Evolutionary conservation across 1,140 invertebrate genomes (phyloP).

Genomic region (Eupeodes corollae): DNA sequence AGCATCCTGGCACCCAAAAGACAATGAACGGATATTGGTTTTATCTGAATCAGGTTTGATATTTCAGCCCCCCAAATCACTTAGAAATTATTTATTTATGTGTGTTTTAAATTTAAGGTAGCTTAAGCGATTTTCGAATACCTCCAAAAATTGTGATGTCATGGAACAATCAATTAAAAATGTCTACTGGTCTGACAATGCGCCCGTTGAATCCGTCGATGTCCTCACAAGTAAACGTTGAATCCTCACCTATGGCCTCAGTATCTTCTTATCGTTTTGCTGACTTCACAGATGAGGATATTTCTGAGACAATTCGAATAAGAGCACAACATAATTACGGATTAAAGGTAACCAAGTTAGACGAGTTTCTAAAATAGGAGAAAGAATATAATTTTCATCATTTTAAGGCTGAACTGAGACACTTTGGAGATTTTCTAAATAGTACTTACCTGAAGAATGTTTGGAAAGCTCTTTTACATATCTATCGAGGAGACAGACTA

Average conservation of each 20-base stretch:
- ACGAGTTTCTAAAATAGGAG: too few relatives aligned
- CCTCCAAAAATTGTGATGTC: background rate
- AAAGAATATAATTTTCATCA: background rate
- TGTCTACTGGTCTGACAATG: background rate
- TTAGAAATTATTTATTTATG: too few relatives aligned
- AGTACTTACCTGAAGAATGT: too few relatives aligned
- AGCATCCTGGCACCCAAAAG: slow-evolving; percentile 29
- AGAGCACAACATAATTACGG: slow-evolving; percentile 68
- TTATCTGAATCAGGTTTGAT: slow-evolving; percentile 13
- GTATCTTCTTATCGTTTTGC: too few relatives aligned
- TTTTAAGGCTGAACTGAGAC: background rate
- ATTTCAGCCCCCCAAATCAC: too few relatives aligned
- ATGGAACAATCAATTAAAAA: slow-evolving; percentile 4
- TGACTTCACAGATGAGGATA: slow-evolving; percentile 42
- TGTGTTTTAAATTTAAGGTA: background rate
- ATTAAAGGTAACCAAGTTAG: slow-evolving; percentile 46
- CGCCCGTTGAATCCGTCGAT: too few relatives aligned
- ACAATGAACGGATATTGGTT: slow-evolving; percentile 25
- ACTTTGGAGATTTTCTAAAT: too few relatives aligned
- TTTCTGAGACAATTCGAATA: slow-evolving; percentile 58
- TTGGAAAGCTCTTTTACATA: background rate
- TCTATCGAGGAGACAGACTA: slow-evolving; percentile 23
- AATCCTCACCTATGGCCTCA: too few relatives aligned
- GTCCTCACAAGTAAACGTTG: too few relatives aligned
- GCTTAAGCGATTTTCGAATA: slow-evolving; percentile 3